Evolutionary conservation across 2,888 invertebrate species (phyloP), one percentile per base, ranked within the genome.

Genomic region (Eupithecia tripunctaria): DNA sequence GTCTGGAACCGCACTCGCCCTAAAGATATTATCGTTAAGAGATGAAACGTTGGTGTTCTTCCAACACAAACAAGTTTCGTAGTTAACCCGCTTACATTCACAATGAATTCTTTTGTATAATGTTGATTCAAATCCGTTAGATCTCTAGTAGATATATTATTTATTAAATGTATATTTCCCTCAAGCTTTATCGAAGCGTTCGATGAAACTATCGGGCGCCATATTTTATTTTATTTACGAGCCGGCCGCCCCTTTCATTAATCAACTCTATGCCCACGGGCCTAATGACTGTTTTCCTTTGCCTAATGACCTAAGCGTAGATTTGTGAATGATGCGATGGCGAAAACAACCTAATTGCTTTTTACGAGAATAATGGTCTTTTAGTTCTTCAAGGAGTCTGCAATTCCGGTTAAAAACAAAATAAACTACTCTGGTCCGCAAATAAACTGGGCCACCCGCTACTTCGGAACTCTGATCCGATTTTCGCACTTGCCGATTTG

Each of bases 241-340:
- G 68, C 74, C 69, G 43, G 60, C 71, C 65, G 43, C 74, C 68
- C 47, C 36, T 56, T 70, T 74, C 79, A 82, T 82, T 81, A 82
- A 82, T 82, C 80, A 82, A 81, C 79, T 76, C 76, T 81, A 80
- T 79, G 75, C 79, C 74, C 68, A 68, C 72, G 25, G 78, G 75
- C 76, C 77, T 82, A 82, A 82, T 82, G 81, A 80, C 78, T 78
- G 80, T 79, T 81, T 79, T 80, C 80, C 76, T 79, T 79, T 80
- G 80, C 78, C 80, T 81, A 82, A 82, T 80, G 82, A 82, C 82
- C 80, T 82, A 80, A 76, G 76, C 77, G 70, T 76, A 75, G 77
- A 79, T 79, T 77, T 72, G 71, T 76, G 76, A 81, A 76, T 77
- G 79, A 79, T 81, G 78, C 71, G 76, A 72, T 72, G 71, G 72